Evolutionary conservation across 2,797 vertebrate species (phyloP).

Genomic region (Gephyroberyx darwinii): DNA sequence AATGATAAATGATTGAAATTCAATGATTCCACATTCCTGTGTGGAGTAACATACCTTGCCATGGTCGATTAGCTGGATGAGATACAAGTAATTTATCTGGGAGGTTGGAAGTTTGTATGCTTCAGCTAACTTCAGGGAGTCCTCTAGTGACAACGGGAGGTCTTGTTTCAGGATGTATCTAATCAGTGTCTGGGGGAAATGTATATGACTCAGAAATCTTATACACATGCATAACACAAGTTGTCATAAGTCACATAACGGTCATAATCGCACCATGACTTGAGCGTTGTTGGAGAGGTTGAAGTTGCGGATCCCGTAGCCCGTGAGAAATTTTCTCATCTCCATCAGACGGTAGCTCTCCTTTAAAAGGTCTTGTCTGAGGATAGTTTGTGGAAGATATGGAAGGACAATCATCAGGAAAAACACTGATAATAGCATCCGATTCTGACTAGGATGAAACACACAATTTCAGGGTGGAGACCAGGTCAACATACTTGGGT

Average conservation of each 20-base stretch:
- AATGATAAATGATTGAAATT: neutral
- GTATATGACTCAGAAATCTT: neutral
- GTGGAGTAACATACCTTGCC: constrained; percentile 79
- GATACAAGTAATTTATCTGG: constrained; percentile 86
- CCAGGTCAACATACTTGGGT: constrained; percentile 85
- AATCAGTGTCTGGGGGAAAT: constrained; percentile 83
- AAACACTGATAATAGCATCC: neutral
- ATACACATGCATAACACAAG: neutral
- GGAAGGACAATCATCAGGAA: neutral
- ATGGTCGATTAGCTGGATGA: constrained; percentile 85
- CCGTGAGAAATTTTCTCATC: constrained; percentile 92
- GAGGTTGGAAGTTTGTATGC: constrained; percentile 86
- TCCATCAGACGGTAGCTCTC: constrained; percentile 95
- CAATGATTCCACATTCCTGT: neutral
- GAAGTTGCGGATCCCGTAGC: constrained; percentile 92
- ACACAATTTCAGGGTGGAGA: neutral
- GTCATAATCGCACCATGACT: constrained; percentile 82
- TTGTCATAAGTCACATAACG: neutral
- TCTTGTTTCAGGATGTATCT: constrained; percentile 93
- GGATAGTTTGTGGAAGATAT: constrained; percentile 6
- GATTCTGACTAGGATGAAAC: neutral
- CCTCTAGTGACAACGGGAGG: constrained; percentile 86
- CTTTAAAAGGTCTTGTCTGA: constrained; percentile 90
- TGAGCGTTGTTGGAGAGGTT: constrained; percentile 87
- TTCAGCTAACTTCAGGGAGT: constrained; percentile 88